Evolutionary conservation across 2,113 vertebrate genomes (phyloP).

Genomic region (Arizona elegans): DNA sequence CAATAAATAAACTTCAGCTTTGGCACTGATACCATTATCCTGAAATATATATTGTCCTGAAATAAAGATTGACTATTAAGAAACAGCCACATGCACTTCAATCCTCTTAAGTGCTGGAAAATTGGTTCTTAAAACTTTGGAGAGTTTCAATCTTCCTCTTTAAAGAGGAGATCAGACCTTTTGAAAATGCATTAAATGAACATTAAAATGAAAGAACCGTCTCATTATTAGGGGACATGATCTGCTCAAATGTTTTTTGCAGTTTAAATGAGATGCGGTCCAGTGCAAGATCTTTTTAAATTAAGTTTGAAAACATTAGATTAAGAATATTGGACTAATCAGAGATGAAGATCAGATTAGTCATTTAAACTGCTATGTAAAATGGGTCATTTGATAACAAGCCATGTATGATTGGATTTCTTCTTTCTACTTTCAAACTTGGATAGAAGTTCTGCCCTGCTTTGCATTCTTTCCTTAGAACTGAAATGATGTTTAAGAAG

Average conservation of each 20-base stretch:
- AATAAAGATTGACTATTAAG: conserved; percentile 5
- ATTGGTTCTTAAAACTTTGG: not conserved
- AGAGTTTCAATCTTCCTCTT: not conserved
- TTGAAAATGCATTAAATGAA: not conserved
- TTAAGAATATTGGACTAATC: not conserved
- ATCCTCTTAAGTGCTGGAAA: not conserved
- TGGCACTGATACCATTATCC: not conserved
- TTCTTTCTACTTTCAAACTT: not conserved
- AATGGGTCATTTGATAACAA: not conserved
- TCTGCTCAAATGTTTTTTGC: not conserved
- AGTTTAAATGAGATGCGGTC: not conserved
- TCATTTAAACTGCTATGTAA: not conserved
- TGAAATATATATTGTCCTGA: not conserved
- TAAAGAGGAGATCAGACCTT: not conserved
- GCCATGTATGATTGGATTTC: not conserved
- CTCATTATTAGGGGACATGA: not conserved
- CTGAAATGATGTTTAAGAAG: not conserved
- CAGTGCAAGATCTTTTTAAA: not conserved
- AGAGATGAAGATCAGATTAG: not conserved
- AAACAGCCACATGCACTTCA: not conserved
- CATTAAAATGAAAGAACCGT: not conserved
- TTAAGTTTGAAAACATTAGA: not conserved
- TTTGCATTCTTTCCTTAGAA: not conserved
- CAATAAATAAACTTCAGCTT: conserved; percentile 3
- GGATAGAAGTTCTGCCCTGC: not conserved